A percentile compares a stretch with the other conserved stretches of the same genome.
phyloP scores from a whole-genome alignment of 2,113 vertebrate genomes.

The Castor canadensis region DNA sequence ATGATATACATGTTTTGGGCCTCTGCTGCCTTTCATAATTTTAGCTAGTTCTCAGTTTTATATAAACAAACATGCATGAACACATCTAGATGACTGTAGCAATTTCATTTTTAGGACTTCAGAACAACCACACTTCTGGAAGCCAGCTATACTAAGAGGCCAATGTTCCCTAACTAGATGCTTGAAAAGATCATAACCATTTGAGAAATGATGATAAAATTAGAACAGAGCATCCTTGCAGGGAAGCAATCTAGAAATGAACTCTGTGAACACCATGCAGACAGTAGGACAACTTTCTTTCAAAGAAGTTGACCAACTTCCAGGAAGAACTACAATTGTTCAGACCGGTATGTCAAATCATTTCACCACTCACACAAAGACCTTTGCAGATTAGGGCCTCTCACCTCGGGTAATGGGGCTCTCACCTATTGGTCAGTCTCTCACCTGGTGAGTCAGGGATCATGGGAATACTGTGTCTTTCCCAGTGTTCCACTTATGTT shows the following conservation, averaged over 20 bases:
- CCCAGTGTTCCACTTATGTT: not conserved
- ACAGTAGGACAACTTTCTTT: not conserved
- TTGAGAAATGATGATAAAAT: not conserved
- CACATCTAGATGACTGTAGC: not conserved
- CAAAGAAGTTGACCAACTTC: not conserved
- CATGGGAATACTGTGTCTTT: not conserved
- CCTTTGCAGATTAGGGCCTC: not conserved
- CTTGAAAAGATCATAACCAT: not conserved
- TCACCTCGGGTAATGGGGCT: not conserved
- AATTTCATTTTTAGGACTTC: not conserved
- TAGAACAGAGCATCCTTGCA: not conserved
- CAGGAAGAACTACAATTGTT: not conserved
- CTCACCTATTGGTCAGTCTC: not conserved
- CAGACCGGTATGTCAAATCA: rapidly evolving
- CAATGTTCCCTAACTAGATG: not conserved
- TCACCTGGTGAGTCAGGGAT: not conserved
- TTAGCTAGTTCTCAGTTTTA: not conserved
- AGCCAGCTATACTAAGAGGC: not conserved
- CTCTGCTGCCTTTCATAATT: too few relatives aligned
- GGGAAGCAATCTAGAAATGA: not conserved
- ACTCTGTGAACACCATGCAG: too few relatives aligned
- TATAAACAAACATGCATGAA: not conserved
- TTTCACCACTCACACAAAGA: not conserved
- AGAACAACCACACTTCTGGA: not conserved
- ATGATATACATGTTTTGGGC: not conserved